These are phyloP conservation scores for Gryon sp. DNA, from an alignment of 1,140 invertebrate genomes.

Conservation along the genomic window DNA sequence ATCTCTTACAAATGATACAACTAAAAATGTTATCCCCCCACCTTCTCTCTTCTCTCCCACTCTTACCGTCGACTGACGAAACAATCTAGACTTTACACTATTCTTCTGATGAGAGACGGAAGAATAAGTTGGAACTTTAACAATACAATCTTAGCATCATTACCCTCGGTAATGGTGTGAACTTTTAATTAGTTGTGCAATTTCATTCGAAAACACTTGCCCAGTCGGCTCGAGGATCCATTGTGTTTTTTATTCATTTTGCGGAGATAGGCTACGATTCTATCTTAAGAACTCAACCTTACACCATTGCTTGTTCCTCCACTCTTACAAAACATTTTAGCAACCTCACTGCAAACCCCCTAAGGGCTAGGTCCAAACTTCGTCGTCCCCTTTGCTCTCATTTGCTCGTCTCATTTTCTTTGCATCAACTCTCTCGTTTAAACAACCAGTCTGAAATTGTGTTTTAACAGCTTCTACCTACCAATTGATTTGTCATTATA, in stretches of 20 bases:
- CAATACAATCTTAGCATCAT: slow-evolving; percentile 79
- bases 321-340: slow-evolving; percentile 64
- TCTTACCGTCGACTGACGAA: slow-evolving; percentile 46
- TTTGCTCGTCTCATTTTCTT: slow-evolving; percentile 40
- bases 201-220: slow-evolving; percentile 77
- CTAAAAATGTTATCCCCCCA: slow-evolving; percentile 59
- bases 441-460: slow-evolving; percentile 22
- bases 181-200: slow-evolving; percentile 79
- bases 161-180: slow-evolving; percentile 77
- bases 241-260: slow-evolving; percentile 77
- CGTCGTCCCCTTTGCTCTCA: slow-evolving; percentile 47
- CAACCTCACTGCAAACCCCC: slow-evolving; percentile 56
- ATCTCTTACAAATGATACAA: slow-evolving; percentile 22
- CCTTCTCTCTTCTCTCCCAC: no score
- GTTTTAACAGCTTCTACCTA: slow-evolving; percentile 33
- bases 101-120: slow-evolving; percentile 55
- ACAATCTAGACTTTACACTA: slow-evolving; percentile 55
- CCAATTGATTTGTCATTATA: no score
- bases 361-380: slow-evolving; percentile 47
- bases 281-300: slow-evolving; percentile 59
- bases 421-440: slow-evolving; percentile 18
- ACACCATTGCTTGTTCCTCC: slow-evolving; percentile 47
- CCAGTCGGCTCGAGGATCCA: slow-evolving; percentile 67
- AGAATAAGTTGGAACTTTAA: slow-evolving; percentile 70
- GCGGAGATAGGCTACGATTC: slow-evolving; percentile 62